phyloP scores from a whole-genome alignment of 2,888 invertebrate genomes.

The Thyatira batis region DNA sequence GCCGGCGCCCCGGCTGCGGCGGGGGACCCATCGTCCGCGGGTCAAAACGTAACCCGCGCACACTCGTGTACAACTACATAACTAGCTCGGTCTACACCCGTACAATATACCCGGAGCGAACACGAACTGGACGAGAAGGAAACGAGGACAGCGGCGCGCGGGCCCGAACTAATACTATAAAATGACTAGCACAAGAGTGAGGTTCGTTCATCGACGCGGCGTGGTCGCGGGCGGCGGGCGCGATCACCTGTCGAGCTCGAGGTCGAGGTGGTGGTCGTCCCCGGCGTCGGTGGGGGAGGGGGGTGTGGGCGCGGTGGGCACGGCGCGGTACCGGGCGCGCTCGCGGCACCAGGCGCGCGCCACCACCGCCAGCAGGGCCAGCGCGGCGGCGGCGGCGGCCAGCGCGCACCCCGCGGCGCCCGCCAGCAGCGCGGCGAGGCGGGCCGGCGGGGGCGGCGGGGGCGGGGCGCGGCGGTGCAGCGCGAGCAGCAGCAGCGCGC shows the following conservation, averaged over 20 bases:
- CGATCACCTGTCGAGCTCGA: conserved; percentile 22
- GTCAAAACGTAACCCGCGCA: conserved; percentile 55
- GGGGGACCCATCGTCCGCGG: conserved; percentile 47
- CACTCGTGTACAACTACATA: conserved; percentile 44
- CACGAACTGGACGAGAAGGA: conserved; percentile 46
- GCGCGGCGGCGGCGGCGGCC: conserved; percentile 14
- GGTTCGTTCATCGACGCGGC: conserved; percentile 38
- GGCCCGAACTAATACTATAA: conserved; percentile 15
- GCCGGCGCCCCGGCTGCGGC: conserved; percentile 36
- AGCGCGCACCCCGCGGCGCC: conserved; percentile 27
- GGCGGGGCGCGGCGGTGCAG: conserved; percentile 42
- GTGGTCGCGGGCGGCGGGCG: conserved; percentile 2
- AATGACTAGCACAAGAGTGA: conserved; percentile 66
- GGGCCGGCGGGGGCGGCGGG: conserved; percentile 32
- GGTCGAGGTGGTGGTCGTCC: conserved; percentile 48
- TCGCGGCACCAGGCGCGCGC: conserved; percentile 18
- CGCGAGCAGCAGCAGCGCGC: conserved; percentile 50
- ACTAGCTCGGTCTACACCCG: conserved; percentile 21
- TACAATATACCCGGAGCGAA: conserved; percentile 21
- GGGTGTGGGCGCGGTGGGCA: conserved; percentile 15
- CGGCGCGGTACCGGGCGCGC: conserved; percentile 16
- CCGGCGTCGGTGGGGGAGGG: conserved; percentile 13
- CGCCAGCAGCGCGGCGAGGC: conserved; percentile 31
- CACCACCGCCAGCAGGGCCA: conserved; percentile 23
- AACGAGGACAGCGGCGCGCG: conserved; percentile 28